Conservation (phyloP, 2,797 vertebrate genomes). For the Heteromormyrus szaboi region DNA sequence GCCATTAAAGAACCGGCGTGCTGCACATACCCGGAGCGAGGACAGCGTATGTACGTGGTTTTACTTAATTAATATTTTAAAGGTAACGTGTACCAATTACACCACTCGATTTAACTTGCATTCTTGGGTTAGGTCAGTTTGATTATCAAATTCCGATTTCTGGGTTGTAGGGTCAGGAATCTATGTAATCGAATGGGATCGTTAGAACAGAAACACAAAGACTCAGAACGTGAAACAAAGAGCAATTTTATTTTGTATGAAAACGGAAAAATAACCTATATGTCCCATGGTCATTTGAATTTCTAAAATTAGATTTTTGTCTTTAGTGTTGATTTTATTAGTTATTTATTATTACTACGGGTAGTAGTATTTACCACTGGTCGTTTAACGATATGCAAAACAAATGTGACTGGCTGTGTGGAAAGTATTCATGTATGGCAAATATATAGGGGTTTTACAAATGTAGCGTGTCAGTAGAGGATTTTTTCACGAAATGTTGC, state of each 20-base stretch:
- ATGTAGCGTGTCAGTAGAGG: neutral
- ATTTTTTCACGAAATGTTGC: neutral
- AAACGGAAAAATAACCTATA: neutral
- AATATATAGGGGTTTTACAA: neutral
- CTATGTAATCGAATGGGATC: neutral
- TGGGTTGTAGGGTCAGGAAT: neutral
- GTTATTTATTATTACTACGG: too few species aligned
- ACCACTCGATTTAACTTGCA: neutral
- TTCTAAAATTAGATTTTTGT: neutral
- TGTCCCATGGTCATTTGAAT: neutral
- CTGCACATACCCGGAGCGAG: neutral
- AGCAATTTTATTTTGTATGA: neutral
- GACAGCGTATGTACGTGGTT: conserved; percentile 41
- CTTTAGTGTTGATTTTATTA: neutral
- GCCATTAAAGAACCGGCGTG: conserved; percentile 5
- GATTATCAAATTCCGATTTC: neutral
- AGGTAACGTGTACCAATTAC: neutral
- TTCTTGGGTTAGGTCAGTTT: neutral
- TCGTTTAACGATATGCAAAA: neutral
- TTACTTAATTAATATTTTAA: neutral
- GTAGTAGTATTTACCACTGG: neutral
- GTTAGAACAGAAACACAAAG: conserved; percentile 12
- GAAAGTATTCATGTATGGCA: neutral
- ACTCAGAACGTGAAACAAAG: conserved; percentile 17
- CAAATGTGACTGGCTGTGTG: neutral